A percentile compares a stretch with the other conserved stretches of the same genome.
Conservation (phyloP, 2,888 invertebrate species). For the Patella pellucida region DNA sequence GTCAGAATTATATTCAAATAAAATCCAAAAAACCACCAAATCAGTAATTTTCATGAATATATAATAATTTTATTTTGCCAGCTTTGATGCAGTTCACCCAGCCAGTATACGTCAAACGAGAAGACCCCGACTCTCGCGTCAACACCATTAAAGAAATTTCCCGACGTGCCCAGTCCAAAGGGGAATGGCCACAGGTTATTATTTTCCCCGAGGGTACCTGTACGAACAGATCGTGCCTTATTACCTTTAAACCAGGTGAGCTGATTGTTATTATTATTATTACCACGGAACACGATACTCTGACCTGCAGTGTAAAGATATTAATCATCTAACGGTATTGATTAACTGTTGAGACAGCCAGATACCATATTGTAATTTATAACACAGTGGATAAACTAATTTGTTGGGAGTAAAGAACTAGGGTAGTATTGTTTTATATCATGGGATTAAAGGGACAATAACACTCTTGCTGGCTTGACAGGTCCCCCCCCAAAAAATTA, state of each 20-base stretch:
- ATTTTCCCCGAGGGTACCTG: conserved; percentile 98
- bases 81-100: conserved; percentile 94
- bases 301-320: too few relatives aligned
- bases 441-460: too few relatives aligned
- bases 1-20: too few relatives aligned
- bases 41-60: too few relatives aligned
- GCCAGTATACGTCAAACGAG: conserved; percentile 93
- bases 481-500: too few relatives aligned
- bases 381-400: not conserved
- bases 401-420: not conserved
- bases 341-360: too few relatives aligned
- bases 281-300: not conserved
- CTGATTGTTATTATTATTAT: not conserved
- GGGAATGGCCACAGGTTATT: conserved; percentile 92
- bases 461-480: too few relatives aligned
- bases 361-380: conserved; percentile 3
- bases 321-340: too few relatives aligned
- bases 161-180: conserved; percentile 82
- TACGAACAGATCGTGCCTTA: conserved; percentile 90
- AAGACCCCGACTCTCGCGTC: conserved; percentile 91
- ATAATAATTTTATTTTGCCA: conserved; percentile 59
- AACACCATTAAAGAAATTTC: conserved; percentile 92
- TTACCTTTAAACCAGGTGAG: conserved; percentile 70
- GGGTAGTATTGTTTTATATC: not conserved
- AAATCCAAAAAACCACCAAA: too few relatives aligned